Evolutionary conservation across 2,113 vertebrate genomes (phyloP), one percentile per base, ranked within the genome.

Genomic region (Ciconia maguari): DNA sequence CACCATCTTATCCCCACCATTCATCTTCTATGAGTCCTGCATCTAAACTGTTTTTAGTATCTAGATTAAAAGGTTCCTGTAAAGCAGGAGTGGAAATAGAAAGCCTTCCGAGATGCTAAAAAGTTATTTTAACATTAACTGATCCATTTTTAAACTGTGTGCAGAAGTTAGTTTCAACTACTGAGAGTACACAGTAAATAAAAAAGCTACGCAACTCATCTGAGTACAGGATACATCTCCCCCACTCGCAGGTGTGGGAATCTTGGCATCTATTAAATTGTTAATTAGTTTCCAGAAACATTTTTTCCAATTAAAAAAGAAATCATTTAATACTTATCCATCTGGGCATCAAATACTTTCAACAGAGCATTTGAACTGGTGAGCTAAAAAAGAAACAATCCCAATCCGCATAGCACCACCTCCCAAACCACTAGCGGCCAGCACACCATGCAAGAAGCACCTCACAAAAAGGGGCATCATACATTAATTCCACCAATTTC

Each of bases 261-360:
- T 62, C 66, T 62, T 83, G 70, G 66, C 66, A 84, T 87, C 49
- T 87, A 95, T 78, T 87, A 83, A 71, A 78, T 57, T 90, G 81
- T 87, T 93, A 94, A 94, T 85, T 89, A 80, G 90, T 83, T 97
- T 94, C 83, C 86, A 96, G 93, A 93, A 94, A 84, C 70, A 78
- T 41, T 96, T 97, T 84, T 89, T n/a, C 76, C 69, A 89, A 93
- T 93, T 95, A 89, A 89, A 96, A 79, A 93, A 38, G 38, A 46
- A 85, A 94, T 91, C 18, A 96, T 87, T 96, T 91, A 91, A 94
- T 92, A 93, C 76, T 90, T 93, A 85, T 86, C 94, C 93, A 96
- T 91, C 89, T 94, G 95, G 90, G 89, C 84, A 96, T 78, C 79
- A 94, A 96, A 95, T 29, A 72, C 90, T 91, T 94, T 95, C 30